Evolutionary conservation across 2,888 invertebrate genomes (phyloP).

Genomic region (Clepsis dumicolana): DNA sequence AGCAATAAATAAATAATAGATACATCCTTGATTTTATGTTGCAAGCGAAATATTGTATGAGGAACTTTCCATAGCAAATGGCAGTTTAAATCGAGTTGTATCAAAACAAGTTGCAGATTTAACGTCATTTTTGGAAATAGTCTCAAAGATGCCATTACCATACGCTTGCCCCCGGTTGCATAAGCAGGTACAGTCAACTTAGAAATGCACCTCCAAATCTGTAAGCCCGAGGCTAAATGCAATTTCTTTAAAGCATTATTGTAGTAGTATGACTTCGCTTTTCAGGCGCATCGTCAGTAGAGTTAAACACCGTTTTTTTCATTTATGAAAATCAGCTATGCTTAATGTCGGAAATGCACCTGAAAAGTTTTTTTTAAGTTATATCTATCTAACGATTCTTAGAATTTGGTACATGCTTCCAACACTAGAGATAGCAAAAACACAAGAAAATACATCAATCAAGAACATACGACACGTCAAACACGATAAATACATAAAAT

Average conservation of each 20-base stretch:
- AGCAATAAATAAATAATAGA: conserved; percentile 34
- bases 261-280: neutral
- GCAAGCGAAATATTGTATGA: conserved; percentile 32
- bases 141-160: conserved; percentile 60
- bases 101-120: conserved; percentile 64
- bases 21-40: conserved; percentile 36
- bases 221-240: neutral
- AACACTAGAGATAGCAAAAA: neutral
- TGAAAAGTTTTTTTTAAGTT: neutral
- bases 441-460: neutral
- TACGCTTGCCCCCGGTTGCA: conserved; percentile 64
- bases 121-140: conserved; percentile 58
- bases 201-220: neutral
- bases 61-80: conserved; percentile 32
- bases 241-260: neutral
- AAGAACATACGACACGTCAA: neutral
- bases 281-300: neutral
- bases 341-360: neutral
- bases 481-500: conserved; percentile 8
- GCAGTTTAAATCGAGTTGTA: conserved; percentile 36
- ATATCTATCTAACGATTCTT: neutral
- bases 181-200: conserved; percentile 60
- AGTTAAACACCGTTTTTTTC: neutral
- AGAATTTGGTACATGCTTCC: neutral
- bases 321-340: neutral